Conservation (phyloP, 2,797 vertebrate genomes). For the Tenualosa ilisha region DNA sequence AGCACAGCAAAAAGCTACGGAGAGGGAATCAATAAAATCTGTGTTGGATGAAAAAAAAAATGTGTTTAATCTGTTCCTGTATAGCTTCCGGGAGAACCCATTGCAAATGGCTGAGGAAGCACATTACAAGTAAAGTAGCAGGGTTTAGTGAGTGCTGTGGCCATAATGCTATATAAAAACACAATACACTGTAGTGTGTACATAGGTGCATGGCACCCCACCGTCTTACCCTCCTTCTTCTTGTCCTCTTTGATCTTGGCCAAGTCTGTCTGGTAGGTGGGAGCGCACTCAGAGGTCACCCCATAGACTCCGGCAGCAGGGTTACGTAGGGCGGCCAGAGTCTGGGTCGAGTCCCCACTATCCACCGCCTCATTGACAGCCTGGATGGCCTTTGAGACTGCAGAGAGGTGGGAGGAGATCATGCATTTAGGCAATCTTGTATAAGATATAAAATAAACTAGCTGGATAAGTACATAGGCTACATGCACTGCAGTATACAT, state of each 20-base stretch:
- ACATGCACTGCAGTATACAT: too few species aligned
- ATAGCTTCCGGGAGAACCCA: not conserved
- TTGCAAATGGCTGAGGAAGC: not conserved
- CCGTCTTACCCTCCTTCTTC: constrained; percentile 75
- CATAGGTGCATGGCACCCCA: not conserved
- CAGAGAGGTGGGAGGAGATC: not conserved
- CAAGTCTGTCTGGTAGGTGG: constrained; percentile 87
- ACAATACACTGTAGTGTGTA: not conserved
- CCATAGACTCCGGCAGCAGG: constrained; percentile 88
- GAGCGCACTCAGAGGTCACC: constrained; percentile 88
- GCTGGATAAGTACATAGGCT: too few species aligned
- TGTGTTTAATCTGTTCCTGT: not conserved
- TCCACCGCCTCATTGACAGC: constrained; percentile 89
- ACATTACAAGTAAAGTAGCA: not conserved
- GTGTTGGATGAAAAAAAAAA: not conserved
- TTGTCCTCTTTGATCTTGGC: constrained; percentile 78
- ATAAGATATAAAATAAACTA: not conserved
- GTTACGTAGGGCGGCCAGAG: constrained; percentile 80
- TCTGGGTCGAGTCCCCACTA: constrained; percentile 76
- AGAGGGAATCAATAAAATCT: not conserved
- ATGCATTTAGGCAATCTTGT: not conserved
- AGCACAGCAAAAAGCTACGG: not conserved
- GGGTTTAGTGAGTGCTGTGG: not conserved
- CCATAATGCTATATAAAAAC: not conserved
- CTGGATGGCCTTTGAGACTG: constrained; percentile 90